Evolutionary conservation across 2,888 invertebrate species (phyloP).

Genomic region (Nematopogon swammerdamellus): DNA sequence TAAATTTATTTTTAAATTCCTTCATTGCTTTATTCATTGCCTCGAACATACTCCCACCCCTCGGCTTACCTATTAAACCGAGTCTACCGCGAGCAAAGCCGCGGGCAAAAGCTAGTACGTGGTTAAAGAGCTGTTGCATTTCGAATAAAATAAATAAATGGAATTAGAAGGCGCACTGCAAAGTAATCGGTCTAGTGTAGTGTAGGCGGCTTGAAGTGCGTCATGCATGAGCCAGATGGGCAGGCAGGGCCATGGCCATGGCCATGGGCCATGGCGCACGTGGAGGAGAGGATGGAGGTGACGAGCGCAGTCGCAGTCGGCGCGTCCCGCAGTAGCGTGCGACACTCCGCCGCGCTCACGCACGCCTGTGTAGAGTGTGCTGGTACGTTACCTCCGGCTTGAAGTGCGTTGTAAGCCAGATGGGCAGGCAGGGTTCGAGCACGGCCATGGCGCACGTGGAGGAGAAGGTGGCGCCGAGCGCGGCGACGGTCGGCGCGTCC

Average conservation of each 20-base stretch:
- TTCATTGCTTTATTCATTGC: too few species aligned
- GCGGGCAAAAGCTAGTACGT: too few species aligned
- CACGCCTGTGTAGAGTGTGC: too few species aligned
- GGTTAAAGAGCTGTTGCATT: too few species aligned
- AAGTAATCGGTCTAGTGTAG: too few species aligned
- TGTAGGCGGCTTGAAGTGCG: too few species aligned
- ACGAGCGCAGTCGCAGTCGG: constrained; percentile 17
- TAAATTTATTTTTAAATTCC: too few species aligned
- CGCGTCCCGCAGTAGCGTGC: constrained; percentile 8
- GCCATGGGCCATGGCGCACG: constrained; percentile 43
- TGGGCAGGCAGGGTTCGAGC: constrained; percentile 41
- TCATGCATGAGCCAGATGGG: constrained; percentile 32
- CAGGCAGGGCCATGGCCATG: constrained; percentile 39
- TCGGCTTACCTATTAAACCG: too few species aligned
- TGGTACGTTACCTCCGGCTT: constrained; percentile 17
- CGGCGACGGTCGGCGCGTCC: constrained; percentile 14
- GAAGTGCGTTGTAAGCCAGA: constrained; percentile 30
- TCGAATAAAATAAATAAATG: too few species aligned
- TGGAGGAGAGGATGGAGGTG: constrained; percentile 35
- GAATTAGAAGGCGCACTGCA: too few species aligned
- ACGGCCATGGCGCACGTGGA: constrained; percentile 43
- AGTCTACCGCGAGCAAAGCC: too few species aligned
- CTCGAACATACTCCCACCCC: too few species aligned
- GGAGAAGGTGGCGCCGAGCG: constrained; percentile 27
- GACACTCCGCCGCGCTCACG: constrained; percentile 3